A percentile compares a stretch with the other conserved stretches of the same genome.
These are phyloP conservation scores for Drosophila truncata DNA, from an alignment of 1,140 invertebrate species.

Conservation along the genomic window DNA sequence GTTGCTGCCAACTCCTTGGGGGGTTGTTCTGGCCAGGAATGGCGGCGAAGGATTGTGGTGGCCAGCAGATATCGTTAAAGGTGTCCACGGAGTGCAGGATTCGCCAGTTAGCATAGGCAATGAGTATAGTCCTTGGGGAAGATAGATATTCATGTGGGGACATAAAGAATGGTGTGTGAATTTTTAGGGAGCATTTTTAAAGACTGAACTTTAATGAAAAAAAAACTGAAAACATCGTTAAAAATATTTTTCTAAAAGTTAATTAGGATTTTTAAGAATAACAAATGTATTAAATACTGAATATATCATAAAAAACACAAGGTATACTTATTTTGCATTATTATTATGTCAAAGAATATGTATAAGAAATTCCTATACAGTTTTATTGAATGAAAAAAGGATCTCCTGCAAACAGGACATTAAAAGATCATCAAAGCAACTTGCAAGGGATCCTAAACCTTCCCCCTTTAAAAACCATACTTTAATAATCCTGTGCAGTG, in stretches of 20 bases:
- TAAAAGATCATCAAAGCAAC: background rate
- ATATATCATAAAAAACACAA: background rate
- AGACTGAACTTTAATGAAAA: background rate
- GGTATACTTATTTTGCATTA: background rate
- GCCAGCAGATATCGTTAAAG: conserved; percentile 19
- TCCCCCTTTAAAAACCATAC: background rate
- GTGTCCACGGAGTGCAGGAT: conserved; percentile 8
- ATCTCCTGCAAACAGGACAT: background rate
- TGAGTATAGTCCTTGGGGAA: conserved; percentile 8
- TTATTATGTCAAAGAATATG: background rate
- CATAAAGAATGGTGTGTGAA: background rate
- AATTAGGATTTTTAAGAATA: too few species aligned
- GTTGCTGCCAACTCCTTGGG: conserved; percentile 33
- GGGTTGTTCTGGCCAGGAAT: conserved; percentile 28
- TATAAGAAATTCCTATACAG: too few species aligned
- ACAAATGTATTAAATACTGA: background rate
- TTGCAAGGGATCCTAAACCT: background rate
- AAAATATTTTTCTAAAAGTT: too few species aligned
- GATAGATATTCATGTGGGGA: background rate
- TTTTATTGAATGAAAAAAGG: too few species aligned
- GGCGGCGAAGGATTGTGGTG: background rate
- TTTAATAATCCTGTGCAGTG: conserved; percentile 1
- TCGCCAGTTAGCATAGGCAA: conserved; percentile 20
- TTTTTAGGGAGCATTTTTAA: background rate
- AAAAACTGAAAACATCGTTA: too few species aligned